A percentile compares a stretch with the other conserved stretches of the same genome.
Evolutionary conservation across 92 coral and sea anemone species (phyloP).

Genomic region (Isaurus tuberculatus): DNA sequence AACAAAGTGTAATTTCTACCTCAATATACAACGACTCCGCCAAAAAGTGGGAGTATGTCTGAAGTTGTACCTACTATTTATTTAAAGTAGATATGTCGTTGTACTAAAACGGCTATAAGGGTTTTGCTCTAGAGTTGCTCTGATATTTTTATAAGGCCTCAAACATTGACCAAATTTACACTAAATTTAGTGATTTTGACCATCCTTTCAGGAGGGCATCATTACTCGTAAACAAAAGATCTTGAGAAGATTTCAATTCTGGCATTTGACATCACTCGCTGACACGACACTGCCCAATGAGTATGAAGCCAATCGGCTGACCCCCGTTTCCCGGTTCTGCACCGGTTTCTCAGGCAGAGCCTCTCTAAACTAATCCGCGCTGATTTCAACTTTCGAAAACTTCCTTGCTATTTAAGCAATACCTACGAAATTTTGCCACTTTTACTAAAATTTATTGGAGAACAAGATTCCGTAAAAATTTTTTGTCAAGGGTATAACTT

Average conservation of each 20-base stretch:
- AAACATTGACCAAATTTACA: slow-evolving; percentile 20
- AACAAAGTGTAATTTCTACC: slow-evolving; percentile 28
- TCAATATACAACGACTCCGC: slow-evolving; percentile 13
- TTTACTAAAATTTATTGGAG: no score
- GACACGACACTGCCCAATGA: slow-evolving; percentile 17
- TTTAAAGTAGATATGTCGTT: slow-evolving; percentile 31
- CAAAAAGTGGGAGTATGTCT: slow-evolving; percentile 19
- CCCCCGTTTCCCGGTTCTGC: slow-evolving; percentile 24
- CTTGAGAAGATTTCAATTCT: neutral
- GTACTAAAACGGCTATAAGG: slow-evolving; percentile 18
- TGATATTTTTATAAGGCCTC: slow-evolving; percentile 20
- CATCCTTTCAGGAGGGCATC: slow-evolving; percentile 25
- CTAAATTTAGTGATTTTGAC: slow-evolving; percentile 25
- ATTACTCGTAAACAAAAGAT: slow-evolving; percentile 24
- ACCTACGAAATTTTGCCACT: no score
- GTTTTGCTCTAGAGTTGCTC: slow-evolving; percentile 29
- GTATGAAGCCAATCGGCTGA: slow-evolving; percentile 30
- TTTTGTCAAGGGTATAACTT: no score
- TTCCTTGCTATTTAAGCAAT: no score
- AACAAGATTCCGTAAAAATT: no score
- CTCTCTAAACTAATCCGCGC: no score
- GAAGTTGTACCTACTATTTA: slow-evolving; percentile 28
- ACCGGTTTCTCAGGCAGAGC: slow-evolving; percentile 24
- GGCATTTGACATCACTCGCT: slow-evolving; percentile 15
- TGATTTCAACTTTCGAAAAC: no score